These are phyloP conservation scores for Notocelia uddmanniana DNA, from an alignment of 2,888 invertebrate species.

Conservation along the genomic window DNA sequence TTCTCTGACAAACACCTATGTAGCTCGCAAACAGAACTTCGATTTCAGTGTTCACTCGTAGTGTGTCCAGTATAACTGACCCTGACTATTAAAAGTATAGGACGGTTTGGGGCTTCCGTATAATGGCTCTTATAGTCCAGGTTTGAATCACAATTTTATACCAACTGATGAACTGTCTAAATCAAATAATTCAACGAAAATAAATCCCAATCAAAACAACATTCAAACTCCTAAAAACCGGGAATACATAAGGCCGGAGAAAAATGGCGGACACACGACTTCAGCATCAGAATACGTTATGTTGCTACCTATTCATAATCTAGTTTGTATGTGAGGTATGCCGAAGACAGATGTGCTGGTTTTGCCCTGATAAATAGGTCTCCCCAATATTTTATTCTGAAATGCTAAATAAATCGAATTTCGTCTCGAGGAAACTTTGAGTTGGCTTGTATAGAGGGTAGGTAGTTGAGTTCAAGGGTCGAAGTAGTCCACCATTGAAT, in stretches of 20 bases:
- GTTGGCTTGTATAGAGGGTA: too few species aligned
- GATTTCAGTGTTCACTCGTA: too few species aligned
- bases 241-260: conserved; percentile 65
- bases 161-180: too few species aligned
- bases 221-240: neutral
- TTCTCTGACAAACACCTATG: too few species aligned
- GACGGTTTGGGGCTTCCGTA: too few species aligned
- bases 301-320: conserved; percentile 68
- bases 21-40: too few species aligned
- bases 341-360: conserved; percentile 77
- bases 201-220: neutral
- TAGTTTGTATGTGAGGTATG: conserved; percentile 77
- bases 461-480: too few species aligned
- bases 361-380: conserved; percentile 76
- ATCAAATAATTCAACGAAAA: neutral
- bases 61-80: too few species aligned
- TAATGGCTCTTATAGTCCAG: too few species aligned
- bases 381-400: conserved; percentile 75
- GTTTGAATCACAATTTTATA: too few species aligned
- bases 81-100: too few species aligned
- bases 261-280: conserved; percentile 79
- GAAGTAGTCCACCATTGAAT: too few species aligned
- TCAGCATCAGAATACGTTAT: conserved; percentile 81
- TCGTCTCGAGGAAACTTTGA: conserved; percentile 47
- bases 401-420: conserved; percentile 77